Conservation (phyloP, 1,140 invertebrate genomes). For the Popillia japonica region DNA sequence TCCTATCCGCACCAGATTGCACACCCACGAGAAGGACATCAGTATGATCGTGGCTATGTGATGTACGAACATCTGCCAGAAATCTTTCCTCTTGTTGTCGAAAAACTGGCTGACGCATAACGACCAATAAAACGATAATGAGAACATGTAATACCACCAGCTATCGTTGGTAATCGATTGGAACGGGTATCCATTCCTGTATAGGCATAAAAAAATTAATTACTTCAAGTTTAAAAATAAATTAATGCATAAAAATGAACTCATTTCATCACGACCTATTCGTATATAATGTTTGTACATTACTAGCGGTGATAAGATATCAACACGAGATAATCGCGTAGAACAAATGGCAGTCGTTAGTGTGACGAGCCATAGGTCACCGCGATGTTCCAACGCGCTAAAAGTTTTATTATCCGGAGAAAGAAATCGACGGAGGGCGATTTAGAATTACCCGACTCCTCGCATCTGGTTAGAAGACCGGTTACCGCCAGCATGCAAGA, state of each 20-base stretch:
- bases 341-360: slow-evolving; percentile 14
- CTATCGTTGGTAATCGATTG: slow-evolving; percentile 75
- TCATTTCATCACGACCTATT: too few relatives aligned
- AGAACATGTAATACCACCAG: slow-evolving; percentile 98
- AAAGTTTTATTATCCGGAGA: slow-evolving; percentile 46
- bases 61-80: slow-evolving; percentile 98
- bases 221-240: too few relatives aligned
- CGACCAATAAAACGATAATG: slow-evolving; percentile 95
- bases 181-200: slow-evolving; percentile 61
- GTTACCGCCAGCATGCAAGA: slow-evolving; percentile 16
- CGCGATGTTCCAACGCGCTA: slow-evolving; percentile 47
- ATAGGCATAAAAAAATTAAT: not conserved
- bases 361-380: not conserved
- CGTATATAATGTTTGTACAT: too few relatives aligned
- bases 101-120: slow-evolving; percentile 92
- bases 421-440: not conserved
- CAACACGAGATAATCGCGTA: not conserved
- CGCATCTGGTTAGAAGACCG: slow-evolving; percentile 23
- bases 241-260: too few relatives aligned
- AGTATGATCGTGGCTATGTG: slow-evolving; percentile 92
- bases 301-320: not conserved
- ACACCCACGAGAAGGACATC: slow-evolving; percentile 92
- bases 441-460: slow-evolving; percentile 30
- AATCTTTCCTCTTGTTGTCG: slow-evolving; percentile 93
- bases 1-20: slow-evolving; percentile 92